Conservation (phyloP, 2,113 vertebrate genomes). For the Calidris pygmaea region DNA sequence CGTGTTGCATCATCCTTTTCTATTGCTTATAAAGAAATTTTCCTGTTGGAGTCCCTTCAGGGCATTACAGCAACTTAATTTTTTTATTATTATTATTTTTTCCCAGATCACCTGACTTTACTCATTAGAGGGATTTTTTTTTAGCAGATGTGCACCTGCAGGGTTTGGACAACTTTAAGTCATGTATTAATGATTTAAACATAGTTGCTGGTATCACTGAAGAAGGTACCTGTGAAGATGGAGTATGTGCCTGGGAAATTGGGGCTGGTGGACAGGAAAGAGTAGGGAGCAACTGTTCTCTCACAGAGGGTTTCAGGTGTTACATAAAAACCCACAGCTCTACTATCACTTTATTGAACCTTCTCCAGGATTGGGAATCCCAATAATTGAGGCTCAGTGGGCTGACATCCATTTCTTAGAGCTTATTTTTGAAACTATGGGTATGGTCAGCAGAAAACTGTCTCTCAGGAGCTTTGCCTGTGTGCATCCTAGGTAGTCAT, state of each 20-base stretch:
- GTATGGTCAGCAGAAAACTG: not conserved
- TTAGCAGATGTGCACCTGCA: not conserved
- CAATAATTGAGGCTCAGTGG: not conserved
- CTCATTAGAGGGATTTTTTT: not conserved
- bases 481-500: not conserved
- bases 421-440: not conserved
- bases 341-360: not conserved
- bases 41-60: not conserved
- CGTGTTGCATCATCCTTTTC: not conserved
- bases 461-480: not conserved
- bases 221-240: not conserved
- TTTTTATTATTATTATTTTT: not conserved
- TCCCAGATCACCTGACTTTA: not conserved
- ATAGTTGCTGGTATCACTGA: not conserved
- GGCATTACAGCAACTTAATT: not conserved
- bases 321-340: not conserved
- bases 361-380: not conserved
- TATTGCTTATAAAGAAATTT: not conserved
- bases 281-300: not conserved
- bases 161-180: not conserved
- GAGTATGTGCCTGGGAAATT: not conserved
- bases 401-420: not conserved
- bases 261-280: not conserved
- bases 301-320: not conserved
- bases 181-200: not conserved